Percentiles rank a stretch among this genome's conserved stretches.
phyloP scores from a whole-genome alignment of 1,140 invertebrate genomes.

The Ladona fulva region DNA sequence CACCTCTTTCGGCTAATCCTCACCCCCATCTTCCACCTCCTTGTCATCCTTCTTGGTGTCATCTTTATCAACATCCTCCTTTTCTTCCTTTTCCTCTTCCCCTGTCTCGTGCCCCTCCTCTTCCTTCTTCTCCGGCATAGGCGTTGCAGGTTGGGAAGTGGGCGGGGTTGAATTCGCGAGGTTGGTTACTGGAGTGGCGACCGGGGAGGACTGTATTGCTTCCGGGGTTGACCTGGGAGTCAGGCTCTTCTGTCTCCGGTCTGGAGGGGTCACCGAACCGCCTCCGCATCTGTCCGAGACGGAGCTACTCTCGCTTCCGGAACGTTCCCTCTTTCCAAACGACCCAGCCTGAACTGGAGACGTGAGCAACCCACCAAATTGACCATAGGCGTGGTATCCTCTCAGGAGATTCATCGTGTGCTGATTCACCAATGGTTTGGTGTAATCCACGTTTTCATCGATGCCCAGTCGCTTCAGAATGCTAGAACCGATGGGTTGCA shows the following conservation, averaged over 20 bases:
- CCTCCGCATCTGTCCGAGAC: conserved; percentile 68
- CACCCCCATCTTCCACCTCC: no score
- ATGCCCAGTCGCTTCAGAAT: conserved; percentile 86
- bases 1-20: conserved; percentile 37
- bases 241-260: conserved; percentile 55
- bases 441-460: conserved; percentile 86
- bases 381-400: conserved; percentile 54
- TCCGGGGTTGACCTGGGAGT: conserved; percentile 52
- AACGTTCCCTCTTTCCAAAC: conserved; percentile 60
- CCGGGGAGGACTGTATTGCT: conserved; percentile 31
- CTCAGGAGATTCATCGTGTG: conserved; percentile 74
- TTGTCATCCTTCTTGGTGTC: conserved; percentile 30
- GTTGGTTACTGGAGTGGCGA: conserved; percentile 40
- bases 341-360: conserved; percentile 43
- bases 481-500: conserved; percentile 72
- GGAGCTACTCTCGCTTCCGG: conserved; percentile 76
- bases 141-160: conserved; percentile 41
- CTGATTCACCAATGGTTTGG: conserved; percentile 77
- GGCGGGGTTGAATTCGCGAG: conserved; percentile 28
- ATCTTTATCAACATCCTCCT: conserved; percentile 36
- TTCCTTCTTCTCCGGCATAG: no score
- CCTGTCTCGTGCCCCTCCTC: no score
- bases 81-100: conserved; percentile 39
- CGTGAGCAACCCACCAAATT: conserved; percentile 32
- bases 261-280: conserved; percentile 29